Evolutionary conservation across 2,888 invertebrate genomes (phyloP), one percentile per base, ranked within the genome.

Genomic region (Choreutis nemorana): DNA sequence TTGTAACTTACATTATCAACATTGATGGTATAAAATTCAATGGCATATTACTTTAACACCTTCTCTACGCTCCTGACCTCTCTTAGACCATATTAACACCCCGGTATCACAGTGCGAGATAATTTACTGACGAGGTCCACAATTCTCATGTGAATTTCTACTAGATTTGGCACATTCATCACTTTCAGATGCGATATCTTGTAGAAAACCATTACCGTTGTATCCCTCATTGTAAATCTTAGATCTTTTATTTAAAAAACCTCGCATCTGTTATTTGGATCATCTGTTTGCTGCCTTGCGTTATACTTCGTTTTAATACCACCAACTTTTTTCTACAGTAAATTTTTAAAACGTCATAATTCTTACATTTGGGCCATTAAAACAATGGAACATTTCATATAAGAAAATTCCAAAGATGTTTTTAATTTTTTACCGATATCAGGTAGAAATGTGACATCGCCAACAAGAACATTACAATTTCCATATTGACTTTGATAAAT

Each of bases 21-120:
- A 37, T n/a, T n/a, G n/a, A n/a, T n/a, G n/a, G n/a, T n/a, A n/a
- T n/a, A n/a, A n/a, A n/a, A n/a, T 26, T 50, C 55, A 58, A 58
- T 59, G 56, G 57, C 40, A 54, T 58, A 14, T 14, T 26, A 14
- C 20, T 23, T 28, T 43, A 48, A 44, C 43, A 63, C 68, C 65
- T 60, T 61, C 72, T 45, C 58, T 79, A 78, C 79, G 78, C 78
- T 62, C 75, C 79, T 78, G 78, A 73, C 72, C 61, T 49, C 63
- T 72, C 72, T 75, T 62, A 55, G 70, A 70, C 73, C 73, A 60
- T 56, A 33, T 32, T 44, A 66, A 66, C 78, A 75, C 75, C 78
- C 78, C 77, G 72, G 73, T 52, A 44, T 41, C 52, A 68, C 77
- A 77, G 73, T 66, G 70, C 71, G 77, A 73, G 73, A 45, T 50